These are phyloP conservation scores for Habrosyne pyritoides DNA, from an alignment of 2,888 invertebrate species.

Conservation along the genomic window DNA sequence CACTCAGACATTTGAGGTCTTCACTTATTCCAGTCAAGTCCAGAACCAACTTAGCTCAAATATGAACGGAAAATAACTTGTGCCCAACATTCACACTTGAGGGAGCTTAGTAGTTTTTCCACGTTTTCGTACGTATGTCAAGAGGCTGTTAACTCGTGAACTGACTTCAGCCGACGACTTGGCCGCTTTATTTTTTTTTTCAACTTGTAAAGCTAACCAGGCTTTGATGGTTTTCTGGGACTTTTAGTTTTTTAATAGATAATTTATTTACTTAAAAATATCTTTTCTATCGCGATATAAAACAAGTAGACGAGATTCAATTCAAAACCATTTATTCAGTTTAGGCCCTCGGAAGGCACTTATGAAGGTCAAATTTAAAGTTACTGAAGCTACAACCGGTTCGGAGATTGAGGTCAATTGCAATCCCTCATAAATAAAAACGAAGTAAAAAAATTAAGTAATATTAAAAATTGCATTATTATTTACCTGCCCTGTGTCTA, in stretches of 20 bases:
- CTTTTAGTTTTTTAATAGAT: not conserved
- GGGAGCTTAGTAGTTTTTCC: slow-evolving; percentile 16
- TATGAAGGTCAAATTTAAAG: too few relatives aligned
- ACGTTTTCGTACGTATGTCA: slow-evolving; percentile 16
- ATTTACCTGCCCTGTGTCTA: too few relatives aligned
- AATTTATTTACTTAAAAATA: too few relatives aligned
- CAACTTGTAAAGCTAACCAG: not conserved
- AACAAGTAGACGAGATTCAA: too few relatives aligned
- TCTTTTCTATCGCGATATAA: too few relatives aligned
- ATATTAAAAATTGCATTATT: too few relatives aligned
- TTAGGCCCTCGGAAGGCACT: too few relatives aligned
- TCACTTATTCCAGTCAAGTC: not conserved
- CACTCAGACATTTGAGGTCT: not conserved
- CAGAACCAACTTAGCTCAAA: not conserved
- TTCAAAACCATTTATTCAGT: too few relatives aligned
- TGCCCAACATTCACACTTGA: slow-evolving; percentile 15
- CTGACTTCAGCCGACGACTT: slow-evolving; percentile 14
- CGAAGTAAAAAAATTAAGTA: too few relatives aligned
- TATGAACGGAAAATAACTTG: not conserved
- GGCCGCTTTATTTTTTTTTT: slow-evolving; percentile 7
- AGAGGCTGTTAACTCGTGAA: slow-evolving; percentile 22
- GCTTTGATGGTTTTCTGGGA: not conserved
- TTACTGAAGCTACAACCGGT: too few relatives aligned
- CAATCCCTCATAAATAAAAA: too few relatives aligned
- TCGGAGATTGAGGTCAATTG: too few relatives aligned